Base-by-base conservation (phyloP, 2,888 invertebrate species). In the Erebia ligea region DNA sequence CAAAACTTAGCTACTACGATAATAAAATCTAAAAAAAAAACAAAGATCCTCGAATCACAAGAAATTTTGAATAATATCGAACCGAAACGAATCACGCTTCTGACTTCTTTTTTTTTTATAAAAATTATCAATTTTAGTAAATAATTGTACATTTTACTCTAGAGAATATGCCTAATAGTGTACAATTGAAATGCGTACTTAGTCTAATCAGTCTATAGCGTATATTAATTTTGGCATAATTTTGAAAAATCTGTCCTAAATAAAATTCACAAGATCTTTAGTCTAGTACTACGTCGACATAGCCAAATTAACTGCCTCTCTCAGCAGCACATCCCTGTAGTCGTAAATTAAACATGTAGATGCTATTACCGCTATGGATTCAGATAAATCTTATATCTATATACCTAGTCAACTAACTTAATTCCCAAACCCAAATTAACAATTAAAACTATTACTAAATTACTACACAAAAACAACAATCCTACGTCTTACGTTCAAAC, bases 201-300 rank as follows among this genome's bases (percentile, higher is more conserved):
- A 93, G 85, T 90, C 93, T 92, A 93, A 89, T 93, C 93, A 93
- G 93, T 93, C 93, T 93, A 93, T 92, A 92, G 92, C 91, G 93
- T 88, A 91, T 91, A 91, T 92, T 90, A 92, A 86, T 90, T 92
- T 92, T 91, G 90, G 89, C 89, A 89, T 87, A 81, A 81, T 82
- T 83, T 83, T 83, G 81, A 81, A 83, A 80, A 84, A 79, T 82
- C 85, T 78, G 73, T 79, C 78, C 76, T 80, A 83, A 85, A 88
- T 87, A 87, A 89, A 89, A 88, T 88, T 86, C 85, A 82, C 78
- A 81, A 79, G 79, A 79, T 77, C 77, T 75, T 76, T 79, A 76
- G 73, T 76, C 75, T 75, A 76, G 73, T 76, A 73, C 83, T 84
- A 83, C 82, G 82, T 84, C 85, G 82, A 79, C 75, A 83, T 82